These are phyloP conservation scores for Mormoops blainvillei DNA, from an alignment of 2,113 vertebrate species.

Conservation along the genomic window DNA sequence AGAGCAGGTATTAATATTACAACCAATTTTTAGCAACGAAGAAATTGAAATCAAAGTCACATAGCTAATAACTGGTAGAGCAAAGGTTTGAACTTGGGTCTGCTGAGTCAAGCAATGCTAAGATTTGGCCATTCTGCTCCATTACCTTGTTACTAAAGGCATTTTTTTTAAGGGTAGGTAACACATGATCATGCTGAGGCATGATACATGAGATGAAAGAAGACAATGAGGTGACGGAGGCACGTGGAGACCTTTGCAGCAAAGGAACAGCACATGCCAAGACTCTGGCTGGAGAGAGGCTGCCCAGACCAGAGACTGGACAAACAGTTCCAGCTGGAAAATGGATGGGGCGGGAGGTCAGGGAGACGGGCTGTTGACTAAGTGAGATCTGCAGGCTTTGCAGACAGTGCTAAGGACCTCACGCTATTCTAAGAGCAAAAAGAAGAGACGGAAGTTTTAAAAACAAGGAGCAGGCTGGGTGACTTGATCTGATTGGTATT, in stretches of 20 bases:
- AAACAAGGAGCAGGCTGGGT: background rate
- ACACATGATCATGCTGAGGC: background rate
- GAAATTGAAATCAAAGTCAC: background rate
- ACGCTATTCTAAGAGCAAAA: background rate
- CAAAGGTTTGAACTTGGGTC: background rate
- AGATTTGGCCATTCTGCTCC: background rate
- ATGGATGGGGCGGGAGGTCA: fast-evolving
- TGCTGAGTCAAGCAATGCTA: background rate
- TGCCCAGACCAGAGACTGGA: background rate
- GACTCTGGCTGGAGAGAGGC: background rate
- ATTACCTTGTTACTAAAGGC: background rate
- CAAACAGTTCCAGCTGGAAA: background rate
- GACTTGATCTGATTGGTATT: background rate
- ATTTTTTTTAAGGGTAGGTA: background rate
- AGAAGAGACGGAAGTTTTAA: background rate
- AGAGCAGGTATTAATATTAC: background rate
- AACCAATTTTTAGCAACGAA: background rate
- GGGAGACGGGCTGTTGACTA: fast-evolving
- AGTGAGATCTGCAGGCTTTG: background rate
- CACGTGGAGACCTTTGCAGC: background rate
- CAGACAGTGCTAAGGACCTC: background rate
- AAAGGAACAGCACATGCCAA: background rate
- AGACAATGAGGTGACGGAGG: background rate
- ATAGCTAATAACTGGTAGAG: background rate
- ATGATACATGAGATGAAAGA: background rate